Evolutionary conservation across 2,888 invertebrate species (phyloP).

Genomic region (Drosophila incognita): DNA sequence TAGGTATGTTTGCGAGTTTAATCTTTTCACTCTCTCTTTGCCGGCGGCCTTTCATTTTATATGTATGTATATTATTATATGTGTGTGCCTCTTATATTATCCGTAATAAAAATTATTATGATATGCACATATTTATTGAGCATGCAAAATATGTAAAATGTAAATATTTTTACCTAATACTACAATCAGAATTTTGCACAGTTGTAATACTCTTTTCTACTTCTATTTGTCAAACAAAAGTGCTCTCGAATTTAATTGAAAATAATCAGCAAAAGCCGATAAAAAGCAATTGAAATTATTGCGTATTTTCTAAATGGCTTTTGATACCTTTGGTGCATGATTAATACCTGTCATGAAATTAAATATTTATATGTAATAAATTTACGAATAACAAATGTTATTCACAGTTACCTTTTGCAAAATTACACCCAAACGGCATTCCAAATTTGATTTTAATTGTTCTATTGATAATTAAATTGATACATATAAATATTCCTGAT

Average conservation of each 20-base stretch:
- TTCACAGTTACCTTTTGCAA: neutral
- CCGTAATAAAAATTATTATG: neutral
- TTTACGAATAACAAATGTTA: neutral
- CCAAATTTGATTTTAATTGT: neutral
- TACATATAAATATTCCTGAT: neutral
- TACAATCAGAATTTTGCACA: neutral
- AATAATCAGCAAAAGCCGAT: constrained; percentile 12
- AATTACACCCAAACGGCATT: neutral
- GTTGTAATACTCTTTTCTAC: neutral
- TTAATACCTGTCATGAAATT: neutral
- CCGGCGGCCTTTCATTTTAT: constrained; percentile 2
- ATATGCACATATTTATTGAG: neutral
- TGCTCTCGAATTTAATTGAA: constrained; percentile 15
- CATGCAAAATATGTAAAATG: neutral
- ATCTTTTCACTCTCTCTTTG: constrained; percentile 1
- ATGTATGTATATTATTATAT: neutral
- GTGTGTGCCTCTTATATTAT: constrained; percentile 16
- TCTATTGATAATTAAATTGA: neutral
- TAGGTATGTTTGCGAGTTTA: neutral
- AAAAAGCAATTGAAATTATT: constrained; percentile 42
- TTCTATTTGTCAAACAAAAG: neutral
- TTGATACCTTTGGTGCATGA: constrained; percentile 5
- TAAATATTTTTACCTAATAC: neutral
- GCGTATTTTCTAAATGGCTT: constrained; percentile 19
- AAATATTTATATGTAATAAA: constrained; percentile 2